Evolutionary conservation across 1,140 invertebrate genomes (phyloP), one percentile per base, ranked within the genome.

Genomic region (Gonatopus flavifemur): DNA sequence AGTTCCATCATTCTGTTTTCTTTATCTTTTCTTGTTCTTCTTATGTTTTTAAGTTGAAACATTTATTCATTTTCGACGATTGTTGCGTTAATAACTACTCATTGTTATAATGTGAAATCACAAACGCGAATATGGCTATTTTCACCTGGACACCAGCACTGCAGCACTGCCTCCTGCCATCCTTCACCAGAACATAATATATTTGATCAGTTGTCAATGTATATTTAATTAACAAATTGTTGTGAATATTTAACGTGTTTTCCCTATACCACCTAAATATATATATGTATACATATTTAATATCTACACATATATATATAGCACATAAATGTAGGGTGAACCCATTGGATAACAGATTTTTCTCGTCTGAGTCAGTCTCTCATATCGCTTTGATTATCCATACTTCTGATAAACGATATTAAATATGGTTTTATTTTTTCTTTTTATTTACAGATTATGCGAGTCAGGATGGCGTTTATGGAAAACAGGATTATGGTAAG

Each of bases 401-500:
- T n/a, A 39, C 30, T 19, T 3, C 28, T 21, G 1, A 1, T 13
- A 3, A 16, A 3, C 19, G 30, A 4, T 42, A 20, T 31, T 52
- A 60, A 52, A 24, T n/a, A n/a, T n/a, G n/a, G n/a, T 15, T 15
- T 13, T 20, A 12, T 45, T 49, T 30, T 37, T 37, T 24, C 28
- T 7, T 62, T 66, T 32, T 66, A 22, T 35, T 73, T 69, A 5
- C 62, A 78, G 76, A 78, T 60, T 78, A 77, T 66, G 50, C 70
- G 44, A 67, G 46, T 64, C 74, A 70, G 64, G 73, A 68, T 43
- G 67, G 62, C 55, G 66, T 67, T 49, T 78, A 78, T 36, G 76
- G 74, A 55, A 76, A 70, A 53, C 70, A 73, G 53, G 74, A 76
- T 52, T 77, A 78, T 57, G 76, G 76, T 77, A 72, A 77, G 76